A percentile compares a stretch with the other conserved stretches of the same genome.
phyloP scores from a whole-genome alignment of 2,113 vertebrate genomes.

The Chionodraco myersi region DNA sequence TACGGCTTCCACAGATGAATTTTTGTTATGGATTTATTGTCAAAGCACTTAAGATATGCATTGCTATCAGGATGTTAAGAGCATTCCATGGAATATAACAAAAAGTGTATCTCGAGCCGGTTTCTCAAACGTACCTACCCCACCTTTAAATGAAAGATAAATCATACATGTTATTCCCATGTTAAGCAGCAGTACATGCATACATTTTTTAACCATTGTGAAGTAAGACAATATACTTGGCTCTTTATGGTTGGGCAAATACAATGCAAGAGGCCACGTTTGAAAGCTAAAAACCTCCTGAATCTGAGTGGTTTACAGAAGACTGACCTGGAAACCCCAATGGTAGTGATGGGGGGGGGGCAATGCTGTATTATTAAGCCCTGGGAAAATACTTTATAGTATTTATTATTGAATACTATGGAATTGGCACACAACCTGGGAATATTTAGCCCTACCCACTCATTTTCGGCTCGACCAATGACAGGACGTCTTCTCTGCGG shows the following conservation, averaged over 20 bases:
- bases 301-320: background rate
- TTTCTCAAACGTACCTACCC: no score
- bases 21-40: no score
- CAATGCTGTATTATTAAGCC: background rate
- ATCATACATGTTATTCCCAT: background rate
- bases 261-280: background rate
- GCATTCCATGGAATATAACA: no score
- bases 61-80: no score
- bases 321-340: background rate
- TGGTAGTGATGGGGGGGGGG: background rate
- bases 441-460: background rate
- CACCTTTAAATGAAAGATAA: background rate
- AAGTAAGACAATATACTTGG: background rate
- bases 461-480: no score
- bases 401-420: background rate
- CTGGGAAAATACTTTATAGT: background rate
- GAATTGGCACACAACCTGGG: no score
- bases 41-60: no score
- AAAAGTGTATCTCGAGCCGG: no score
- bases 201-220: background rate
- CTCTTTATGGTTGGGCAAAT: background rate
- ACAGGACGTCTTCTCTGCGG: no score
- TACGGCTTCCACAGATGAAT: no score
- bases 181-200: slow-evolving; percentile 1
- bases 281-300: background rate